Evolutionary conservation across 1,140 invertebrate genomes (phyloP).

Genomic region (Dufourea novaeangliae): DNA sequence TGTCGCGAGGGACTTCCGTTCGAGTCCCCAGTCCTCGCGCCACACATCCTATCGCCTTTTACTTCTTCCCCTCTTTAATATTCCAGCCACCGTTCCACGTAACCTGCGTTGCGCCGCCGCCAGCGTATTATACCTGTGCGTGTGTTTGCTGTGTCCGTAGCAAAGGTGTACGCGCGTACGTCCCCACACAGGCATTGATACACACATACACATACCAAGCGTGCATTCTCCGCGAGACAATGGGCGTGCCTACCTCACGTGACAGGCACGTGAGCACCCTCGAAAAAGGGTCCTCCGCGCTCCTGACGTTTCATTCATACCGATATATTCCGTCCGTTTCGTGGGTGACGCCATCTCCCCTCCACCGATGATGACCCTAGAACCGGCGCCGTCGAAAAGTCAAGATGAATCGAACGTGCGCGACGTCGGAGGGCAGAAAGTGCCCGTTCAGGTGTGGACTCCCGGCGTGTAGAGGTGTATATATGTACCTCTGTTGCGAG

Average conservation of each 20-base stretch:
- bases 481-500: too few species aligned
- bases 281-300: constrained; percentile 69
- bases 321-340: constrained; percentile 52
- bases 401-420: constrained; percentile 24
- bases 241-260: constrained; percentile 68
- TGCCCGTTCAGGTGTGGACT: background rate
- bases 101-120: constrained; percentile 42
- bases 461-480: too few species aligned
- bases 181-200: background rate
- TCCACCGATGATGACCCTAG: constrained; percentile 62
- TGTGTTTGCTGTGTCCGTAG: background rate
- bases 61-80: constrained; percentile 65
- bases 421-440: background rate
- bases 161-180: background rate
- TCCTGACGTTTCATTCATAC: constrained; percentile 69
- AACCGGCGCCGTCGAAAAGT: constrained; percentile 34
- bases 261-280: constrained; percentile 72
- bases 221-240: constrained; percentile 64
- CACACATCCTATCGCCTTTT: constrained; percentile 60
- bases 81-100: constrained; percentile 60
- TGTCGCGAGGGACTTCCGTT: constrained; percentile 59
- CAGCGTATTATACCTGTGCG: background rate
- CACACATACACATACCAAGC: background rate
- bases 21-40: constrained; percentile 63
- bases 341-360: constrained; percentile 58